Evolutionary conservation across 2,888 invertebrate species (phyloP), one percentile per base, ranked within the genome.

Genomic region (Phyto melanocephala): DNA sequence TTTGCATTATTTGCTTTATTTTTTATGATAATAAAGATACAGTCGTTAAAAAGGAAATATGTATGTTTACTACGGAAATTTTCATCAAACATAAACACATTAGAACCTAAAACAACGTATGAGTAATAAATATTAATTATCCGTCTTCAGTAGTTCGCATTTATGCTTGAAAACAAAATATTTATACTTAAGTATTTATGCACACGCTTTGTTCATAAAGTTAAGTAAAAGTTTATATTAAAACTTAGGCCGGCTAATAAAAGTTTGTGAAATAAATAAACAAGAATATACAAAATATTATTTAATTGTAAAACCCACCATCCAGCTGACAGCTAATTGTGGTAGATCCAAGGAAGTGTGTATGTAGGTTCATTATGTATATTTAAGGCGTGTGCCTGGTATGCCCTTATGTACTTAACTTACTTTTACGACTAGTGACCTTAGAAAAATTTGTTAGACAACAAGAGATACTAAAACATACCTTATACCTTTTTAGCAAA

Each of bases 11-110:
- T 50, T 50, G 11, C 11, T 50, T 50, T 50, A 50, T 22, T 4
- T 50, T 22, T 50, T 50, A 50, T 50, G 50, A 3, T 50, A 50
- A 50, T 50, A 47, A 17, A 47, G 10, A n/a, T 50, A 22, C 3
- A 50, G 50, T 22, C 11, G 11, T 50, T 22, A 50, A 20, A 11
- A 47, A 17, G n/a, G n/a, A n/a, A n/a, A n/a, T n/a, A n/a, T n/a
- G n/a, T n/a, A n/a, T n/a, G n/a, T n/a, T n/a, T n/a, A n/a, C n/a
- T n/a, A n/a, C n/a, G n/a, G n/a, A n/a, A n/a, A n/a, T n/a, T n/a
- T n/a, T n/a, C n/a, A 72, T 50, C 15, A 58, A 60, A 35, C 47
- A 37, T 71, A 72, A 62, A 17, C 13, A 15, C 22, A 37, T 72
- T 72, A 20, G 17, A n/a, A n/a, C 24, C 11, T 24, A 13, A 40